Conservation (phyloP, 2,113 vertebrate genomes). For the Struthio camelus region DNA sequence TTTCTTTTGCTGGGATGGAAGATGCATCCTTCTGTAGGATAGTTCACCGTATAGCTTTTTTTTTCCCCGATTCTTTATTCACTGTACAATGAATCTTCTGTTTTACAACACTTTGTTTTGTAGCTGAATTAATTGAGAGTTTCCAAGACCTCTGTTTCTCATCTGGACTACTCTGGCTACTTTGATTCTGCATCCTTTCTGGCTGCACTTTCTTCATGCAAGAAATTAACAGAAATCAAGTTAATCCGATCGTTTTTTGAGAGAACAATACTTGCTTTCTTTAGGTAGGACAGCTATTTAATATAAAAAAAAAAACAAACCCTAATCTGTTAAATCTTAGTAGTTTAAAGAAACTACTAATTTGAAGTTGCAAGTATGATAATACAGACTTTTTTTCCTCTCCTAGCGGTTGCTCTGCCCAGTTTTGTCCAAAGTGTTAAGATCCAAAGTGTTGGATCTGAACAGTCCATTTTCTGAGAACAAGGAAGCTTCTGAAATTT, state of each 20-base stretch:
- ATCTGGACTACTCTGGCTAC: conserved; percentile 3
- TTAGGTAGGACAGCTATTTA: neutral
- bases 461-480: neutral
- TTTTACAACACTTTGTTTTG: conserved; percentile 1
- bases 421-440: conserved; percentile 52
- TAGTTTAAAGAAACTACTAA: neutral
- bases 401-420: neutral
- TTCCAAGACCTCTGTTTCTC: conserved; percentile 43
- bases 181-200: conserved; percentile 29
- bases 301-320: neutral
- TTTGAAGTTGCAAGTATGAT: neutral
- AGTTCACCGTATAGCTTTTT: neutral
- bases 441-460: conserved; percentile 51
- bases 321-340: neutral
- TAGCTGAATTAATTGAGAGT: conserved; percentile 45
- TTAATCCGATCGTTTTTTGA: conserved; percentile 6
- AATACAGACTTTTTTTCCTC: neutral
- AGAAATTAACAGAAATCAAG: conserved; percentile 44
- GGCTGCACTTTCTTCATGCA: conserved; percentile 25
- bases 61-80: neutral
- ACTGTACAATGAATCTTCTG: neutral
- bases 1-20: neutral
- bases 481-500: conserved; percentile 8
- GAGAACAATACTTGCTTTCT: neutral
- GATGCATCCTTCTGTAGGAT: neutral